Evolutionary conservation across 1,140 invertebrate genomes (phyloP), one percentile per base, ranked within the genome.

Genomic region (Yoshiicerus persimilis): DNA sequence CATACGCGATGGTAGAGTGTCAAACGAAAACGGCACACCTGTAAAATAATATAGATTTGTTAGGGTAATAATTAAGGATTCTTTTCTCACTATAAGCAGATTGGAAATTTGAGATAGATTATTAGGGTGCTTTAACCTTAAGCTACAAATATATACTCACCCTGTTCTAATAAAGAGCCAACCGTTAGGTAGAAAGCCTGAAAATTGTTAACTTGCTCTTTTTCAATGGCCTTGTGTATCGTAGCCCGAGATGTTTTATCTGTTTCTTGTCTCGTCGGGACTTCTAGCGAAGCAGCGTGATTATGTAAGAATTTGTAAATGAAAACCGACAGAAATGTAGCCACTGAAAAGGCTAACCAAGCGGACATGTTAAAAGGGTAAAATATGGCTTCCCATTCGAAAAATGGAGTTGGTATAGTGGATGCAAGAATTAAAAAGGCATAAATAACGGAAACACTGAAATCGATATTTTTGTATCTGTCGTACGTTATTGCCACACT

Each of bases 151-250:
- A 2, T 47, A 30, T 27, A 2, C 66, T 13, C 3, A 84, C 83
- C 88, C 86, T 91, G 90, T 83, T 91, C 90, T 16, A 91, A 30
- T 23, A 91, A 70, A 13, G 89, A 39, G 2, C 90, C 90, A 70
- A 91, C 75, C 20, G 89, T 90, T 2, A 91, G 62, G 38, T 90
- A 88, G 32, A 84, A 87, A 2, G 87, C 34, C 39, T 87, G 27
- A 38, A 87, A 84, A 27, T 39, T 62, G 6, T 88, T 56, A 2
- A 87, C 64, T 86, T 86, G 36, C 25, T 87, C 80, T 8, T 8
- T 13, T 36, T 89, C 30, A 25, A 66, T 86, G 13, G 32, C 32
- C 36, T 77, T 84, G 66, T 84, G 23, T 23, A 77, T 27, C 5
- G 10, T 23, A 3, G 20, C 2, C 4, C 0, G 4, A 25, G 25